A percentile compares a stretch with the other conserved stretches of the same genome.
Evolutionary conservation across 2,888 invertebrate species (phyloP).

Genomic region (Cistogaster globosa): DNA sequence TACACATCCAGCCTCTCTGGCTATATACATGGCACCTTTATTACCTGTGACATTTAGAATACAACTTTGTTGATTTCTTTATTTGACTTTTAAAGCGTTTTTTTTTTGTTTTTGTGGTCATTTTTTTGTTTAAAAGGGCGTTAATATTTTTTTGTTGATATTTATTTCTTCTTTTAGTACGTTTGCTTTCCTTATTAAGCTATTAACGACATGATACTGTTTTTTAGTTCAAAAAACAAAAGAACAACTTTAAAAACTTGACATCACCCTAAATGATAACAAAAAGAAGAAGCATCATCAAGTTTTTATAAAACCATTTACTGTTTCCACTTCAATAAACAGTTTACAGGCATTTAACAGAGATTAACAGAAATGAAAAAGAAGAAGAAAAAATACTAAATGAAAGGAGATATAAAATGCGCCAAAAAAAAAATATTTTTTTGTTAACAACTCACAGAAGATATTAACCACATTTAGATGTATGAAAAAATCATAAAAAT

Average conservation of each 20-base stretch:
- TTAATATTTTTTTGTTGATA: neutral
- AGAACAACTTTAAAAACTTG: conserved; percentile 36
- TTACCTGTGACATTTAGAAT: conserved; percentile 25
- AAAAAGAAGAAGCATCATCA: neutral
- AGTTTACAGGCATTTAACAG: conserved; percentile 72
- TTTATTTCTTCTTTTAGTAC: conserved; percentile 16
- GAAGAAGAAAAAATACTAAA: neutral
- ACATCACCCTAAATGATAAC: conserved; percentile 12
- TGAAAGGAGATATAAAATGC: neutral
- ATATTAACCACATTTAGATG: conserved; percentile 3
- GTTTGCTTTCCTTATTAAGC: conserved; percentile 60
- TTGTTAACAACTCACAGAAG: too few species aligned
- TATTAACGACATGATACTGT: conserved; percentile 48
- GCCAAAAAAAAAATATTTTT: neutral
- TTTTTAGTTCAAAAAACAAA: conserved; percentile 27
- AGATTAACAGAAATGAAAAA: conserved; percentile 35
- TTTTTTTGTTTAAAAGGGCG: neutral
- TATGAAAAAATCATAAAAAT: conserved; percentile 8
- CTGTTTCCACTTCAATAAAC: conserved; percentile 81
- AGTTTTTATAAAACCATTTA: conserved; percentile 80
- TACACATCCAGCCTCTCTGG: conserved; percentile 2
- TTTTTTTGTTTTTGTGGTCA: too few species aligned
- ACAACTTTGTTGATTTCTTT: neutral
- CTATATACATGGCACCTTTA: neutral
- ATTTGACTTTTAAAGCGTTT: neutral